phyloP scores from a whole-genome alignment of 2,888 invertebrate genomes.

The Hypomecis punctinalis region DNA sequence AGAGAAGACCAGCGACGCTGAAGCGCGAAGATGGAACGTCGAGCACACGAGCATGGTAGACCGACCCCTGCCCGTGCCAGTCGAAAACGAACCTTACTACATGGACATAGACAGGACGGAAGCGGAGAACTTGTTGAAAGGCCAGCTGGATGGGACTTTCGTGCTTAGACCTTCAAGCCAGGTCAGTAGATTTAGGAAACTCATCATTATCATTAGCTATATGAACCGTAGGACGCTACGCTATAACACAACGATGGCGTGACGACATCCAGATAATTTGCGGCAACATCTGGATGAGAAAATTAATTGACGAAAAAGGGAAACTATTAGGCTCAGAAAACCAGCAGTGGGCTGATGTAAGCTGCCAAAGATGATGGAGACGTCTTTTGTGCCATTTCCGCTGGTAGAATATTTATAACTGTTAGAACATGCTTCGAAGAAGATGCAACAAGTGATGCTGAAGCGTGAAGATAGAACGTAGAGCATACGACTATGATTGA shows the following conservation, averaged over 20 bases:
- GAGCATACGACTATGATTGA: constrained; percentile 70
- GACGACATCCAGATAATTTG: too few species aligned
- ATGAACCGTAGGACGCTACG: neutral
- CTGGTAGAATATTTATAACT: too few species aligned
- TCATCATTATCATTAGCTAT: neutral
- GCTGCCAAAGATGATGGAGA: too few species aligned
- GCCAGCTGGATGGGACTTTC: constrained; percentile 86
- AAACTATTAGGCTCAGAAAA: too few species aligned
- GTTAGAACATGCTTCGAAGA: too few species aligned
- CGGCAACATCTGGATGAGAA: too few species aligned
- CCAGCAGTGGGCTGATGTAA: too few species aligned
- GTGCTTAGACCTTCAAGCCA: constrained; percentile 84
- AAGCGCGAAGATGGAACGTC: constrained; percentile 50
- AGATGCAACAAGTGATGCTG: constrained; percentile 39
- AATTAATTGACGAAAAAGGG: too few species aligned
- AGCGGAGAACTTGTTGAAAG: constrained; percentile 80
- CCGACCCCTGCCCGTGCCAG: constrained; percentile 79
- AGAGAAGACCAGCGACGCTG: constrained; percentile 39
- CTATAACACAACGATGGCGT: too few species aligned
- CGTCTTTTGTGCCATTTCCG: too few species aligned
- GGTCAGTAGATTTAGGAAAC: constrained; percentile 52
- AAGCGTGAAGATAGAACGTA: constrained; percentile 49
- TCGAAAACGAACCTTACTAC: constrained; percentile 84
- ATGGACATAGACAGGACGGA: constrained; percentile 81
- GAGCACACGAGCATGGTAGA: constrained; percentile 70